Evolutionary conservation across 1,140 invertebrate species (phyloP).

Genomic region (Ectropis grisescens): DNA sequence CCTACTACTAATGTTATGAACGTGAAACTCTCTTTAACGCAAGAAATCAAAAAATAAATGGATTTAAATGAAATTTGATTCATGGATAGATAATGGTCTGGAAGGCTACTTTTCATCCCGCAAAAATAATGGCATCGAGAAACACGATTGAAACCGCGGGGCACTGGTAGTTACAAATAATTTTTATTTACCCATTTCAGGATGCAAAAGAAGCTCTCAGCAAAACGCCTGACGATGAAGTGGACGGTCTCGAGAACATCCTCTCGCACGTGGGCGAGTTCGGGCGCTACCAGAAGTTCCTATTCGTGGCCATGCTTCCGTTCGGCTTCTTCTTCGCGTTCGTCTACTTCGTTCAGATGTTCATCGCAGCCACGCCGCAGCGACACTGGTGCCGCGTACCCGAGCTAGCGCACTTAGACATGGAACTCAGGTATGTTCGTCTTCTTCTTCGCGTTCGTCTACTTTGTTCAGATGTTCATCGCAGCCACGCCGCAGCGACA

Average conservation of each 20-base stretch:
- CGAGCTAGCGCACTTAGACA: slow-evolving; percentile 53
- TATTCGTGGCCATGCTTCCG: slow-evolving; percentile 69
- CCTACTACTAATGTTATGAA: no score
- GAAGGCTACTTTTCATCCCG: no score
- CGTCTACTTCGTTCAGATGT: slow-evolving; percentile 79
- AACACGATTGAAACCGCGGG: no score
- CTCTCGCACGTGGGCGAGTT: slow-evolving; percentile 75
- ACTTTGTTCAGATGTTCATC: no score
- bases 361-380: slow-evolving; percentile 73
- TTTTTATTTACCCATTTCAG: slow-evolving; percentile 11
- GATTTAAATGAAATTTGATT: no score
- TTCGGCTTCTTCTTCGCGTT: slow-evolving; percentile 74
- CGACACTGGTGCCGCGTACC: slow-evolving; percentile 74
- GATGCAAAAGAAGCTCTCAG: slow-evolving; percentile 35
- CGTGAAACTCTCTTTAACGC: no score
- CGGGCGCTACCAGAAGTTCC: slow-evolving; percentile 76
- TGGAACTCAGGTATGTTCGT: slow-evolving; percentile 38
- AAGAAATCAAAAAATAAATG: no score
- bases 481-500: no score
- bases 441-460: no score
- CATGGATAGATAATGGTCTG: no score
- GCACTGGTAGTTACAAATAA: no score
- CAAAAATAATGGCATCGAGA: no score
- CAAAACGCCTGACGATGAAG: slow-evolving; percentile 29
- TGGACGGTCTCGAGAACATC: slow-evolving; percentile 72